Evolutionary conservation across 2,888 invertebrate genomes (phyloP), one percentile per base, ranked within the genome.

Genomic region (Biston betularia): DNA sequence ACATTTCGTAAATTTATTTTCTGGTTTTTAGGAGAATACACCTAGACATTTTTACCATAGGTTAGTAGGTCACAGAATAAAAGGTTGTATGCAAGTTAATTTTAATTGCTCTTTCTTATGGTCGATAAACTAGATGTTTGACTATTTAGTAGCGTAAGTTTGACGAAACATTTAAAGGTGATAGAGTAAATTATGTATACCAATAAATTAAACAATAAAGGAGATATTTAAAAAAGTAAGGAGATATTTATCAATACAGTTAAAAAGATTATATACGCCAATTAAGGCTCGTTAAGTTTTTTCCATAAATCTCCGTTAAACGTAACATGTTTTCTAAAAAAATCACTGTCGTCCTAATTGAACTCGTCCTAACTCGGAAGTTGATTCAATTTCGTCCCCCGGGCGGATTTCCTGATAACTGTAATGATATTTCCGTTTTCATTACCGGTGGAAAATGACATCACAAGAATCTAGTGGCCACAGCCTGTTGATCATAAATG

Each of bases 391-490:
- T 48, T 50, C 38, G 35, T 63, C 50, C 33, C 44, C 48, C 58
- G 63, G 62, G 49, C 48, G 59, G 67, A 63, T 67, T 63, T 50
- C 49, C 45, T 67, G 55, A 67, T 63, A 55, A 55, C 38, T 8
- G 10, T 63, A 63, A 67, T 69, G 55, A 70, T 65, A 71, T 65
- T 65, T 62, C 66, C 66, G 48, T 45, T 59, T 58, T 65, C 64
- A 71, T 66, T 69, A 63, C 63, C 40, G 66, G 40, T 62, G 60
- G 67, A 44, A 68, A 70, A 64, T 64, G 61, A 66, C 38, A 45
- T 68, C 63, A 64, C 35, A 5, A 34, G 56, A 34, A 42, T 14
- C 42, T 48, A 8, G 34, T 14, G 15, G 57, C 10, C 57, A 34
- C 24, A 24, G 24, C 15, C 35, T 44, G 44, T 44, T 44, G n/a